Percentiles rank a stretch among this genome's conserved stretches.
phyloP scores from a whole-genome alignment of 2,113 vertebrate genomes.

The Procavia capensis region DNA sequence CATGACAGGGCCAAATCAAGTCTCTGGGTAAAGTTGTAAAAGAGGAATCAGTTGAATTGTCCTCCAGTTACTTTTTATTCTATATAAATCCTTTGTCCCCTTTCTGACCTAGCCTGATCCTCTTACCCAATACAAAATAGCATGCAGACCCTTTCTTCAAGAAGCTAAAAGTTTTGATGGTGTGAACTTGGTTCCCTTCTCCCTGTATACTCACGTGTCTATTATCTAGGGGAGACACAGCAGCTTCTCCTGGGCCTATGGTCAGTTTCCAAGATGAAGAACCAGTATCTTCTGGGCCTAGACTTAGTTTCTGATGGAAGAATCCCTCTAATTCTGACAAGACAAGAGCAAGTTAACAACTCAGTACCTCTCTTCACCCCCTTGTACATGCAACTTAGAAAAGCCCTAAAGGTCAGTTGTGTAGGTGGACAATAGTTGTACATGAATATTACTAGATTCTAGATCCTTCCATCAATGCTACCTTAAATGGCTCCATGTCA shows the following conservation, averaged over 20 bases:
- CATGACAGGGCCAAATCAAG: not conserved
- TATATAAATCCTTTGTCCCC: not conserved
- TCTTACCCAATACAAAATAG: not conserved
- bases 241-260: not conserved
- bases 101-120: not conserved
- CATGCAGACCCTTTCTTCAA: not conserved
- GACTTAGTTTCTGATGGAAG: not conserved
- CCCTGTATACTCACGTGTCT: rapidly evolving
- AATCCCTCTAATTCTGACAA: not conserved
- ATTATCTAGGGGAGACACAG: not conserved
- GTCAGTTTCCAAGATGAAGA: not conserved
- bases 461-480: not conserved
- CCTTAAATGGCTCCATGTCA: not conserved
- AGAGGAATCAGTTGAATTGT: not conserved
- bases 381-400: not conserved
- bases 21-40: not conserved
- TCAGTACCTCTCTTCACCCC: not conserved
- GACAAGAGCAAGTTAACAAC: not conserved
- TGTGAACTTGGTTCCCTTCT: not conserved
- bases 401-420: too few relatives aligned
- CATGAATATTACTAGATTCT: not conserved
- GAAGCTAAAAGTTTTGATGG: not conserved
- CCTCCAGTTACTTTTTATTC: not conserved
- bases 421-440: not conserved
- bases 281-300: not conserved